Evolutionary conservation across 2,888 invertebrate species (phyloP).

Genomic region (Actias luna): DNA sequence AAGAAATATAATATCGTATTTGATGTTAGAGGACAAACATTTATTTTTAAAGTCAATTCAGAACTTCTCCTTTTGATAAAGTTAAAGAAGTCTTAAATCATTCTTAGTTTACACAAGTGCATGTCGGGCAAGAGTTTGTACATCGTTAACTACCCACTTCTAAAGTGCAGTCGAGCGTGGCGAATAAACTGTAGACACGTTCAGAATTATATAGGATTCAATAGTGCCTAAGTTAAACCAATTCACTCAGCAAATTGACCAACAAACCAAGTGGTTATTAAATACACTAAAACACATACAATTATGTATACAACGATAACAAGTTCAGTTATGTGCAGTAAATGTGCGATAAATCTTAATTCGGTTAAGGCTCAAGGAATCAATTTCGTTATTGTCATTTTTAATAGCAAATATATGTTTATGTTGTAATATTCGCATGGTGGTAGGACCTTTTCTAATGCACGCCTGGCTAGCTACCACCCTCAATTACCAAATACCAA

Average conservation of each 20-base stretch:
- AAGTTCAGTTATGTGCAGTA: too few species aligned
- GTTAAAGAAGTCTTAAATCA: not conserved
- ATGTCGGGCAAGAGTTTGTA: not conserved
- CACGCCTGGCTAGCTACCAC: too few species aligned
- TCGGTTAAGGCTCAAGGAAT: too few species aligned
- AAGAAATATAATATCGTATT: too few species aligned
- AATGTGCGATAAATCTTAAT: not conserved
- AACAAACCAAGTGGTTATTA: not conserved
- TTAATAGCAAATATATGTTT: too few species aligned
- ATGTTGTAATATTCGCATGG: too few species aligned
- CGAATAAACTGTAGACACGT: not conserved
- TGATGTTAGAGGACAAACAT: not conserved
- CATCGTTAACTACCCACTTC: not conserved
- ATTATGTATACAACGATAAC: not conserved
- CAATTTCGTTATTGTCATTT: too few species aligned
- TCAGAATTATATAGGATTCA: not conserved
- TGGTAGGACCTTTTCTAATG: too few species aligned
- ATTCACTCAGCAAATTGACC: constrained; percentile 6
- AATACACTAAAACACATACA: not conserved
- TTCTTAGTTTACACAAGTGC: not conserved
- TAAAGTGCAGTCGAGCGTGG: not conserved
- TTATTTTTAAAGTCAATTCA: not conserved
- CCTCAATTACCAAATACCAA: too few species aligned
- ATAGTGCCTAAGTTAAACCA: constrained; percentile 2
- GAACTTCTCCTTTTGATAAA: not conserved